A percentile compares a stretch with the other conserved stretches of the same genome.
Conservation (phyloP, 2,113 vertebrate genomes). For the Clarias magur region DNA sequence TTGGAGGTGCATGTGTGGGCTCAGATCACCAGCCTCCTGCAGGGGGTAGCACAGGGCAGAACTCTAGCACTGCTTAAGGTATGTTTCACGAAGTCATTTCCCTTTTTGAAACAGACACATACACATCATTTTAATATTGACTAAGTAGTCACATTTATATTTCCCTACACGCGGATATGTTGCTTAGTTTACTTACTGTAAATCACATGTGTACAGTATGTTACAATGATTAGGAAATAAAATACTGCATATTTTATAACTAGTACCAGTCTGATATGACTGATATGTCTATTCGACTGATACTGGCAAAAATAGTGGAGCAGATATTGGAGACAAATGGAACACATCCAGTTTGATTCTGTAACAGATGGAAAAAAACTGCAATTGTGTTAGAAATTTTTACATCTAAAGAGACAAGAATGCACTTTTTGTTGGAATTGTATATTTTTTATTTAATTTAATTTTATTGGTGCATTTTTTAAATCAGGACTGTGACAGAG, state of each 20-base stretch:
- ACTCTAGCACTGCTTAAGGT: constrained; percentile 81
- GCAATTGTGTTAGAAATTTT: no score
- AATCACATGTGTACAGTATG: background rate
- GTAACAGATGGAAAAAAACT: background rate
- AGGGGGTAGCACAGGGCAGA: constrained; percentile 76
- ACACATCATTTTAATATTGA: no score
- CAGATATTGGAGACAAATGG: background rate
- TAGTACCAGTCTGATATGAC: background rate
- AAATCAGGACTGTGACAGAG: constrained; percentile 49
- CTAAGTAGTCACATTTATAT: background rate
- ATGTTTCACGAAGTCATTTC: constrained; percentile 49
- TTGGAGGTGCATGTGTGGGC: constrained; percentile 65
- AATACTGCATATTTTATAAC: background rate
- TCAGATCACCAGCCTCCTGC: constrained; percentile 79
- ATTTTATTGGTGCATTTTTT: background rate
- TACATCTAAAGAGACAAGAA: background rate
- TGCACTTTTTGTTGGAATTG: background rate
- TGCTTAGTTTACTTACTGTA: background rate
- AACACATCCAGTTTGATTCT: background rate
- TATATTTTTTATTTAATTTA: background rate
- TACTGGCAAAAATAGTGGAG: background rate
- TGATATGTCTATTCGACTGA: background rate
- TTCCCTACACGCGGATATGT: no score
- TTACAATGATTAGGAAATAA: background rate
- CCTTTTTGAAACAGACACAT: background rate